phyloP scores from a whole-genome alignment of 2,888 invertebrate genomes.

The Rotaria macrura region DNA sequence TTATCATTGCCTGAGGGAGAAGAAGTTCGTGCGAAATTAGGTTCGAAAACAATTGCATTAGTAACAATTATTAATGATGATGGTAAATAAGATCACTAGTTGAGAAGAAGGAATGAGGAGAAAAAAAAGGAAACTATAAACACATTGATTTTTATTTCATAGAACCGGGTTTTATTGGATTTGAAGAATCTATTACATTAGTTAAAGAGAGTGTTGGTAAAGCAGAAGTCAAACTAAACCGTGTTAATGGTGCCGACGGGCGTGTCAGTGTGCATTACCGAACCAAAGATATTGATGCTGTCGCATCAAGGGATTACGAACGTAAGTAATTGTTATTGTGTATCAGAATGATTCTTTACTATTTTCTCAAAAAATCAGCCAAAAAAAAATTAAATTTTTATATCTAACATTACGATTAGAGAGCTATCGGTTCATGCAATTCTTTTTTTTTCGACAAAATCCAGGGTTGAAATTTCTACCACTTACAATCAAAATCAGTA shows the following conservation, averaged over 20 bases:
- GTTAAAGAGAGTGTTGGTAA: slow-evolving; percentile 55
- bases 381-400: no score
- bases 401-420: no score
- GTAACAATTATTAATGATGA: slow-evolving; percentile 57
- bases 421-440: no score
- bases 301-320: slow-evolving; percentile 53
- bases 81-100: slow-evolving; percentile 46
- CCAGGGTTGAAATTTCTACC: no score
- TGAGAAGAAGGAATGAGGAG: not conserved
- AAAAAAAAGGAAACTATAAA: not conserved
- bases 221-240: slow-evolving; percentile 51
- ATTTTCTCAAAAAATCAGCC: no score
- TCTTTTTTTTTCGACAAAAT: no score
- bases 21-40: slow-evolving; percentile 49
- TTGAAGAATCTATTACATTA: slow-evolving; percentile 54
- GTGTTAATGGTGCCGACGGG: slow-evolving; percentile 56
- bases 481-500: no score
- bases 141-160: slow-evolving; percentile 33
- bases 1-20: slow-evolving; percentile 38
- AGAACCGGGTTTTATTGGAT: slow-evolving; percentile 56
- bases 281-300: slow-evolving; percentile 56
- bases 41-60: slow-evolving; percentile 55
- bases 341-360: not conserved
- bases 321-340: not conserved
- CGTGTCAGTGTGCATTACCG: slow-evolving; percentile 53